Evolutionary conservation across 2,113 vertebrate genomes (phyloP).

Genomic region (Nycticebus coucang): DNA sequence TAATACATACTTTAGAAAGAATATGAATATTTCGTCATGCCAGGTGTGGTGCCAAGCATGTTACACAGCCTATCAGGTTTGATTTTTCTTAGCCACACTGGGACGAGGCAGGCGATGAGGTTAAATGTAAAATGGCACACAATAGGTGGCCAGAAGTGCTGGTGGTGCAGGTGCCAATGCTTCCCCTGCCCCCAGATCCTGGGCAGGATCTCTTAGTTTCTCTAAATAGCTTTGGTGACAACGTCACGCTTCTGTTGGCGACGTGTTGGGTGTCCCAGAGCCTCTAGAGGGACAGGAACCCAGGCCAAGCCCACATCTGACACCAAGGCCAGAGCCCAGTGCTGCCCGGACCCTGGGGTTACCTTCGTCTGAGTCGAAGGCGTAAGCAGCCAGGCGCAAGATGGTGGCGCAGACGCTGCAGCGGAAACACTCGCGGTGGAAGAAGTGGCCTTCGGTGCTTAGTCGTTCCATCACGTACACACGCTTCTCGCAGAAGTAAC

Average conservation of each 20-base stretch:
- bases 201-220: neutral
- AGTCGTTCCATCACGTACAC: slow-evolving; percentile 96
- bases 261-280: neutral
- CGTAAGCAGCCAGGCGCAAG: slow-evolving; percentile 91
- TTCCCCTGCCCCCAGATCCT: neutral
- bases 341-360: neutral
- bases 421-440: slow-evolving; percentile 97
- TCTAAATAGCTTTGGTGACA: neutral
- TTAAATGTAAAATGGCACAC: neutral
- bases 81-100: neutral
- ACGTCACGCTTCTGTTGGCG: neutral
- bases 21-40: no score
- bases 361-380: slow-evolving; percentile 94
- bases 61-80: no score
- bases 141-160: neutral
- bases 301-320: neutral
- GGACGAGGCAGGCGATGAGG: neutral
- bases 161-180: neutral
- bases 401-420: slow-evolving; percentile 91
- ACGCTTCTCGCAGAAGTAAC: slow-evolving; percentile 93
- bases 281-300: neutral
- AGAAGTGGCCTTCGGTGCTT: slow-evolving; percentile 95
- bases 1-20: neutral
- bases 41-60: neutral
- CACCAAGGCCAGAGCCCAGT: neutral